phyloP scores from a whole-genome alignment of 2,797 vertebrate genomes.

The Cryptoprocta ferox region DNA sequence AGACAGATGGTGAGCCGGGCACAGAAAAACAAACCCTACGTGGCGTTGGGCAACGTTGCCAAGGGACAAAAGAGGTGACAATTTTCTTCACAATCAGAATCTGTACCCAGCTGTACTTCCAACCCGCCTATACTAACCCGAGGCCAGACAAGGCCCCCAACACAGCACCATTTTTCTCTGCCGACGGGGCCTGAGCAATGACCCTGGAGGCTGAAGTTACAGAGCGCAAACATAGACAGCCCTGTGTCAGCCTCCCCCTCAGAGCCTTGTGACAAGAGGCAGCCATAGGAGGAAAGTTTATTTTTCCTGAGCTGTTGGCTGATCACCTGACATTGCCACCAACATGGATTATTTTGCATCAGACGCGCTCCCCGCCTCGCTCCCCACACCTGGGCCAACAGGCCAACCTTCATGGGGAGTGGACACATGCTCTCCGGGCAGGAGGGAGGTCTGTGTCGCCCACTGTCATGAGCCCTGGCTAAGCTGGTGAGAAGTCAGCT shows the following conservation, averaged over 20 bases:
- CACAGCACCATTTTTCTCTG: neutral
- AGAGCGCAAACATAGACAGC: neutral
- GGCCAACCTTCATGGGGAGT: neutral
- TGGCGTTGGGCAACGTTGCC: slow-evolving; percentile 20
- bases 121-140: neutral
- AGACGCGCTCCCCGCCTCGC: accelerated
- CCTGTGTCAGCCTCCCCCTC: neutral
- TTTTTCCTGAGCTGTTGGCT: neutral
- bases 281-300: neutral
- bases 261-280: neutral
- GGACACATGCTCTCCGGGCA: accelerated
- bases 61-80: slow-evolving; percentile 50
- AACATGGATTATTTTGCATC: neutral
- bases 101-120: slow-evolving; percentile 62
- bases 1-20: slow-evolving; percentile 37
- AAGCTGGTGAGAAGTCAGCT: neutral
- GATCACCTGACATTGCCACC: neutral
- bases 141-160: slow-evolving; percentile 17
- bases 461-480: neutral
- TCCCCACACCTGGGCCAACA: slow-evolving; percentile 1
- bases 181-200: neutral
- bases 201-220: neutral
- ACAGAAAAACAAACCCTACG: slow-evolving; percentile 41
- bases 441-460: neutral
- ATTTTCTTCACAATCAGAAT: slow-evolving; percentile 54